Conservation (phyloP, 2,797 vertebrate genomes). For the Rhinophrynus dorsalis region DNA sequence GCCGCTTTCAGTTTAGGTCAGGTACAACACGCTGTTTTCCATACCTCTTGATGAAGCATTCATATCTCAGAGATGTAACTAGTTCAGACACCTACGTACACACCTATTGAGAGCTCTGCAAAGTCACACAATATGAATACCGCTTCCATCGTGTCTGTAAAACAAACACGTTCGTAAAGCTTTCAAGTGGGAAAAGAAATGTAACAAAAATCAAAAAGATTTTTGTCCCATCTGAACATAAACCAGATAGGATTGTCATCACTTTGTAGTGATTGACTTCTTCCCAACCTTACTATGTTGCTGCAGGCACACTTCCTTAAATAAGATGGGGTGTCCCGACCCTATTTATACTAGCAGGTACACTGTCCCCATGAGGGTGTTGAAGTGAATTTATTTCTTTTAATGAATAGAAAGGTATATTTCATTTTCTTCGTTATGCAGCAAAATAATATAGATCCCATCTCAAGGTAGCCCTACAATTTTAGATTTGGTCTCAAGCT, state of each 20-base stretch:
- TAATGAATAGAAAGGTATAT: too few species aligned
- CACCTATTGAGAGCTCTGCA: constrained; percentile 69
- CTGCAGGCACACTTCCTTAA: background rate
- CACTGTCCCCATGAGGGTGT: too few species aligned
- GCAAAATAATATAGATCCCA: constrained; percentile 15
- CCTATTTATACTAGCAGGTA: too few species aligned
- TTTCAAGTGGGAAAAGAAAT: constrained; percentile 67
- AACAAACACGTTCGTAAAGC: constrained; percentile 82
- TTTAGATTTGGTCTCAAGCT: constrained; percentile 43
- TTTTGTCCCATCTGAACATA: background rate
- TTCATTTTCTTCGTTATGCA: constrained; percentile 18
- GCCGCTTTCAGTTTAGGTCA: too few species aligned
- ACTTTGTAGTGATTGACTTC: background rate
- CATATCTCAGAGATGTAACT: constrained; percentile 64
- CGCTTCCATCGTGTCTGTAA: constrained; percentile 76
- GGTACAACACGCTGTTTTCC: too few species aligned
- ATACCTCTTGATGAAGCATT: constrained; percentile 67
- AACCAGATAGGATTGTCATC: too few species aligned
- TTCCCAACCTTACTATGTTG: background rate
- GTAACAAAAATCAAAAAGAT: constrained; percentile 21
- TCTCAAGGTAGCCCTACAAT: constrained; percentile 39
- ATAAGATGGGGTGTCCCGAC: background rate
- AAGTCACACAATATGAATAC: constrained; percentile 71
- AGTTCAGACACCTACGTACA: constrained; percentile 64
- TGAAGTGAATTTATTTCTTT: too few species aligned